These are phyloP conservation scores for Ia io DNA, from an alignment of 2,113 vertebrate species.

Conservation along the genomic window DNA sequence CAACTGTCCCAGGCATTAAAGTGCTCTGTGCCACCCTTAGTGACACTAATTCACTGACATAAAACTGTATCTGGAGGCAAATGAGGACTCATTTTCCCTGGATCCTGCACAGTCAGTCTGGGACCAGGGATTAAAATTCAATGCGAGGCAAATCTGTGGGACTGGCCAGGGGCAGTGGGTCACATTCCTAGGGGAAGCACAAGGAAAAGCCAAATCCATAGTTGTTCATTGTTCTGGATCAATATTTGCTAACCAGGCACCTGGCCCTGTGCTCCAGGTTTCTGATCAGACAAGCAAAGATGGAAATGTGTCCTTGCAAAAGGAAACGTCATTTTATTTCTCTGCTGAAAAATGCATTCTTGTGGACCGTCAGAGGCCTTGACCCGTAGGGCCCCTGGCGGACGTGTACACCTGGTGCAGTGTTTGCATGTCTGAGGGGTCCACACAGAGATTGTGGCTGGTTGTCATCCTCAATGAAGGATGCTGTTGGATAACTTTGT, in stretches of 20 bases:
- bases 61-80: not conserved
- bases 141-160: not conserved
- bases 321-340: slow-evolving; percentile 1
- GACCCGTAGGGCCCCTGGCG: not conserved
- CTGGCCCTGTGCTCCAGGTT: not conserved
- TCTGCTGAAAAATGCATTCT: not conserved
- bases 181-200: not conserved
- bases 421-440: not conserved
- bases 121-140: not conserved
- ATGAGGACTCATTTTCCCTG: not conserved
- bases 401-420: accelerated
- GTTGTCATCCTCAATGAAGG: slow-evolving; percentile 60
- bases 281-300: not conserved
- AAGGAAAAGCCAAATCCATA: not conserved
- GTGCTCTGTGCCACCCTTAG: not conserved
- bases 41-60: not conserved
- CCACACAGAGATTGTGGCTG: slow-evolving; percentile 51
- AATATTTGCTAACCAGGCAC: not conserved
- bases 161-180: not conserved
- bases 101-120: not conserved
- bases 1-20: not conserved
- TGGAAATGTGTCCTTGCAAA: not conserved
- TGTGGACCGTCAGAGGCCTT: not conserved
- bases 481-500: slow-evolving; percentile 57
- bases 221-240: not conserved